phyloP scores from a whole-genome alignment of 2,797 vertebrate genomes.

The Cheirogaleus major region DNA sequence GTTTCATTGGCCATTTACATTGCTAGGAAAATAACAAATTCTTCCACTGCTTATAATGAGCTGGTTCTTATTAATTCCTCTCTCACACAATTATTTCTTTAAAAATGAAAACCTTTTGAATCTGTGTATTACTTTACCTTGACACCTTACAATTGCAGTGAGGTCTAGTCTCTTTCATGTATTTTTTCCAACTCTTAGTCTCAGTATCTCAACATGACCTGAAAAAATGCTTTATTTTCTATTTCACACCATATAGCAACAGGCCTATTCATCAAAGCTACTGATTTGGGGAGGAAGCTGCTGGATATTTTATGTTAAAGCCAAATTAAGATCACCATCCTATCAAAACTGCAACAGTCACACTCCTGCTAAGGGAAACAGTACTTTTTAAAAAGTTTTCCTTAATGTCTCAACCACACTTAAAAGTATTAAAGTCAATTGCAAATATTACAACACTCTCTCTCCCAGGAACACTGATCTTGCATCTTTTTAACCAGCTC shows the following conservation, averaged over 20 bases:
- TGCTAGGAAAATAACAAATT: neutral
- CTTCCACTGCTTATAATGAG: neutral
- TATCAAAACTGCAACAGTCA: conserved; percentile 15
- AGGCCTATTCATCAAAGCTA: neutral
- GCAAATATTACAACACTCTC: conserved; percentile 9
- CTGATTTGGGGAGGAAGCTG: neutral
- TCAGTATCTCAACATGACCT: neutral
- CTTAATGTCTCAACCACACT: neutral
- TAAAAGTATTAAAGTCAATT: neutral
- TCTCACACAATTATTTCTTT: conserved; percentile 1
- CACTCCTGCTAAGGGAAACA: neutral
- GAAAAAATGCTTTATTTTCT: conserved; percentile 21
- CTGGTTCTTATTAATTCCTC: neutral
- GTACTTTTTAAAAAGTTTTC: neutral
- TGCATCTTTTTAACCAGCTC: neutral
- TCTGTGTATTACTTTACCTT: neutral
- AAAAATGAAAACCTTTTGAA: conserved; percentile 19
- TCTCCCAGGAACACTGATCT: neutral
- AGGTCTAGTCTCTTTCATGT: neutral
- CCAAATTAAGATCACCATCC: neutral
- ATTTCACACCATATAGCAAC: neutral
- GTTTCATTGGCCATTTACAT: neutral
- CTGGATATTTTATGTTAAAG: neutral
- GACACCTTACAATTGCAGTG: neutral
- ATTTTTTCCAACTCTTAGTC: neutral